phyloP scores from a whole-genome alignment of 1,140 invertebrate species.

The Acromyrmex charruanus region DNA sequence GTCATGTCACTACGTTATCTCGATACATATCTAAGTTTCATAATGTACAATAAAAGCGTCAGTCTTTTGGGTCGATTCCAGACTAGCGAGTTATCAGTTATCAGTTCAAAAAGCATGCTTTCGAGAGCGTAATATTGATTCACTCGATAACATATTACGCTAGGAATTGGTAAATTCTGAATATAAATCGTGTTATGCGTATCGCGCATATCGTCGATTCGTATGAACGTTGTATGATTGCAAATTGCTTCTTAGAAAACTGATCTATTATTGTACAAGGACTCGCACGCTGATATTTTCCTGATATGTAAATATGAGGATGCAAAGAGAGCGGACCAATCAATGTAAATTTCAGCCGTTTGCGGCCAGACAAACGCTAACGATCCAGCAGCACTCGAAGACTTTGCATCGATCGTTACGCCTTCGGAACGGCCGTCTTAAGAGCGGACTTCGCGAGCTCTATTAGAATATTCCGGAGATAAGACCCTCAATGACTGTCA shows the following conservation, averaged over 20 bases:
- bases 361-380: constrained; percentile 42
- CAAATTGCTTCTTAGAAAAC: constrained; percentile 14
- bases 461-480: constrained; percentile 71
- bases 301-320: constrained; percentile 19
- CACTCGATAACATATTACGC: background rate
- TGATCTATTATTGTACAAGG: background rate
- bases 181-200: background rate
- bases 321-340: constrained; percentile 14
- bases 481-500: constrained; percentile 64
- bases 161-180: background rate
- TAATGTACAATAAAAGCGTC: background rate
- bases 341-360: constrained; percentile 35
- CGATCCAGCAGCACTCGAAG: constrained; percentile 13
- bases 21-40: constrained; percentile 6
- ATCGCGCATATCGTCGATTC: background rate
- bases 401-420: constrained; percentile 46
- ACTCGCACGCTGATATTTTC: background rate
- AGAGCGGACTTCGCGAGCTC: constrained; percentile 3
- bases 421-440: constrained; percentile 31
- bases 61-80: constrained; percentile 19
- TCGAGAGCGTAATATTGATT: constrained; percentile 6
- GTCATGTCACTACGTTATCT: constrained; percentile 61
- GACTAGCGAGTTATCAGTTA: constrained; percentile 7
- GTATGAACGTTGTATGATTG: background rate
- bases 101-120: background rate